phyloP scores from a whole-genome alignment of 1,140 invertebrate species.

The Drosophila busckii region DNA sequence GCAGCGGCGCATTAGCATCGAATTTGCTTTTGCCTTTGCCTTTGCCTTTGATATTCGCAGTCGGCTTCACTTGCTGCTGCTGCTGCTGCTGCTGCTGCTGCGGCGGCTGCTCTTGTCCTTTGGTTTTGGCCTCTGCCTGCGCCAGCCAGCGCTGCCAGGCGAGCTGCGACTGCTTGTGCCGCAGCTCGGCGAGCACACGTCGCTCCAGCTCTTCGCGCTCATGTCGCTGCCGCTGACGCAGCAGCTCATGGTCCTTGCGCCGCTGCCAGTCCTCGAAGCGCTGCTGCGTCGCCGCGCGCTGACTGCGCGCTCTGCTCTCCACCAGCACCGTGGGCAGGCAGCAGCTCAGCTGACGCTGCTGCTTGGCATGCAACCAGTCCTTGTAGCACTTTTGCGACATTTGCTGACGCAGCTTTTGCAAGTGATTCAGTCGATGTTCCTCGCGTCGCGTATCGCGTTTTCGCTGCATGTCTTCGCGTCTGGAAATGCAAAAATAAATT shows the following conservation, averaged over 20 bases:
- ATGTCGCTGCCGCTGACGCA: neutral
- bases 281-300: neutral
- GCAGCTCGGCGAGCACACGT: neutral
- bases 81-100: neutral
- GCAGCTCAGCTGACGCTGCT: neutral
- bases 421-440: neutral
- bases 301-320: neutral
- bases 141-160: constrained; percentile 35
- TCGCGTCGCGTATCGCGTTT: constrained; percentile 6
- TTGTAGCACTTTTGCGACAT: constrained; percentile 15
- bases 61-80: neutral
- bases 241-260: constrained; percentile 11
- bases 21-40: neutral
- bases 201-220: neutral
- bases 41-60: neutral
- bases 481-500: neutral
- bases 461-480: neutral
- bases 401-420: constrained; percentile 16
- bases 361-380: constrained; percentile 29
- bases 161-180: constrained; percentile 7
- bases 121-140: neutral
- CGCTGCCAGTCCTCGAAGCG: constrained; percentile 1
- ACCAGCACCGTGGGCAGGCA: neutral
- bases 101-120: too few species aligned
- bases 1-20: too few species aligned